Conservation (phyloP, 2,888 invertebrate species). For the Trissoscelio sp. region DNA sequence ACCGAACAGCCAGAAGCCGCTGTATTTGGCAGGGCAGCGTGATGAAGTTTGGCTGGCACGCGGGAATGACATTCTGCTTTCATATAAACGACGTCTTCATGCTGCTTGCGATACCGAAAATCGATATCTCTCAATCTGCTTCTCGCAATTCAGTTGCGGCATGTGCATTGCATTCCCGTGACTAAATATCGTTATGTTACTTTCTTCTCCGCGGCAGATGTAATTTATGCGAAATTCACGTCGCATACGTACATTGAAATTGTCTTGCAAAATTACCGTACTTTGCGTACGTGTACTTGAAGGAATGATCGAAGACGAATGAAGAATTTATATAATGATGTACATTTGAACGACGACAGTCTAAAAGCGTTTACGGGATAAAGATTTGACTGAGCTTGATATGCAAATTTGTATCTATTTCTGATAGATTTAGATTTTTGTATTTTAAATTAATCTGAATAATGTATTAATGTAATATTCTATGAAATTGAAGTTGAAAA, state of each 20-base stretch:
- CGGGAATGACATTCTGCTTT: slow-evolving; percentile 55
- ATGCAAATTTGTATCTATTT: too few relatives aligned
- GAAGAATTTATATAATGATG: neutral
- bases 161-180: slow-evolving; percentile 17
- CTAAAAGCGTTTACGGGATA: neutral
- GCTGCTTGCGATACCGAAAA: slow-evolving; percentile 41
- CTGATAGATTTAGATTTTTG: too few relatives aligned
- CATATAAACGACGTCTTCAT: slow-evolving; percentile 62
- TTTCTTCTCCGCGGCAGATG: slow-evolving; percentile 20
- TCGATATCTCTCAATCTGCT: slow-evolving; percentile 57
- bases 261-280: slow-evolving; percentile 13
- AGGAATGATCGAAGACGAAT: neutral
- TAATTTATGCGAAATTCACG: slow-evolving; percentile 32
- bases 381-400: neutral
- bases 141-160: slow-evolving; percentile 12
- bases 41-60: slow-evolving; percentile 58
- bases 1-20: slow-evolving; percentile 27
- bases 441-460: too few relatives aligned
- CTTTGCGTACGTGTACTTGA: neutral
- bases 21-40: slow-evolving; percentile 56
- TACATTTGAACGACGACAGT: neutral
- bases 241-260: slow-evolving; percentile 11
- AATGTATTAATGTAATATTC: too few relatives aligned
- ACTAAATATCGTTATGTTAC: slow-evolving; percentile 35
- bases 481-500: too few relatives aligned